Evolutionary conservation across 2,113 vertebrate species (phyloP).

Genomic region (Bambusicola thoracicus): DNA sequence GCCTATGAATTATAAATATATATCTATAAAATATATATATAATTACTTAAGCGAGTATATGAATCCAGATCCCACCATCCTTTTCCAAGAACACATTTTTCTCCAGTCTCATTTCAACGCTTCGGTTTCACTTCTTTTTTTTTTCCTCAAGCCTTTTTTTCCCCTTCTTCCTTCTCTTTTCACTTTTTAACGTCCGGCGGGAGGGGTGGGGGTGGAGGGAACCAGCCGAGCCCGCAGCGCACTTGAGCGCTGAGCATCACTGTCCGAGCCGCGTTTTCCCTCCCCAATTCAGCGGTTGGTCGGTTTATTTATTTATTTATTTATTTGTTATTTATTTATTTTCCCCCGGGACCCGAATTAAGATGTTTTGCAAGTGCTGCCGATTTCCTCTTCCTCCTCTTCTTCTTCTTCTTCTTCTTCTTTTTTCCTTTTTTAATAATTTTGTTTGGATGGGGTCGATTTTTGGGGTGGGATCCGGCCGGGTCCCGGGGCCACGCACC

Average conservation of each 20-base stretch:
- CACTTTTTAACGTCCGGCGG: background rate
- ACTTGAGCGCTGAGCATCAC: background rate
- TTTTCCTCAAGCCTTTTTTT: background rate
- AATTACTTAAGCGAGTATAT: conserved; percentile 17
- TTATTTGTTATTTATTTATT: background rate
- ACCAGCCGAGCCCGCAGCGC: background rate
- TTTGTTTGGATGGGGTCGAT: background rate
- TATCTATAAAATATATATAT: background rate
- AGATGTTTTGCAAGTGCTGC: background rate
- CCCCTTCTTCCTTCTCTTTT: background rate
- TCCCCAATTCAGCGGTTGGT: background rate
- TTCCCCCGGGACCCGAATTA: background rate
- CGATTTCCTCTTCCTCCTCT: too few relatives aligned
- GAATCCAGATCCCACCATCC: background rate
- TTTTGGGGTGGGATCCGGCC: background rate
- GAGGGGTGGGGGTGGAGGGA: rapidly evolving
- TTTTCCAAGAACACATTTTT: conserved; percentile 22
- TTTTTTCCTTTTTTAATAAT: background rate
- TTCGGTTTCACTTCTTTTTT: background rate
- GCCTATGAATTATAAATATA: background rate
- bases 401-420: too few relatives aligned
- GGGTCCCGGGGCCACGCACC: background rate
- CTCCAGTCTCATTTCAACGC: conserved; percentile 40
- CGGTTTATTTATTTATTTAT: background rate
- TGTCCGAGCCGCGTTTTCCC: background rate